Evolutionary conservation across 2,113 vertebrate species (phyloP).

Genomic region (Martes martes): DNA sequence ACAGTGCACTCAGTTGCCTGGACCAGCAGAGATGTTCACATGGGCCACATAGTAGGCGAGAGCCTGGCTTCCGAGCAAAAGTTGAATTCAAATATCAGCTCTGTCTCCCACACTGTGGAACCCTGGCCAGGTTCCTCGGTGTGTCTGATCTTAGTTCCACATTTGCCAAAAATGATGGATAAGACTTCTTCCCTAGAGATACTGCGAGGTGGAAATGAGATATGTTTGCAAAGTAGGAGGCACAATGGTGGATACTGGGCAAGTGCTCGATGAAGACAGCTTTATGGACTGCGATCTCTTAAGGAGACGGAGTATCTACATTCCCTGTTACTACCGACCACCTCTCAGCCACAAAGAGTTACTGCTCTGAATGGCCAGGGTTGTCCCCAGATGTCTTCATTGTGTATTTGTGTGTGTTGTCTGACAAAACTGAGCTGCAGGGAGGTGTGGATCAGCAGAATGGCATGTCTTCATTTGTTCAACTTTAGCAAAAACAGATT

Average conservation of each 20-base stretch:
- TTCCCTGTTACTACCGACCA: neutral
- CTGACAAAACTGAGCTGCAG: neutral
- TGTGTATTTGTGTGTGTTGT: neutral
- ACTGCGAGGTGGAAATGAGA: neutral
- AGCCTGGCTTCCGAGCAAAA: neutral
- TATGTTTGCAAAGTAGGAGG: neutral
- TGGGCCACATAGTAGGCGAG: accelerated
- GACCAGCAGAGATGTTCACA: neutral
- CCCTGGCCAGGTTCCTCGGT: neutral
- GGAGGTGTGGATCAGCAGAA: neutral
- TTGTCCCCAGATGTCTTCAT: neutral
- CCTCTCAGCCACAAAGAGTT: neutral
- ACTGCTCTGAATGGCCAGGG: neutral
- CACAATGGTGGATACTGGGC: neutral
- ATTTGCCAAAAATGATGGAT: neutral
- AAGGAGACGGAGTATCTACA: neutral
- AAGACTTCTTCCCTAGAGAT: neutral
- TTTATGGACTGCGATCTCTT: neutral
- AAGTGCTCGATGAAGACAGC: neutral
- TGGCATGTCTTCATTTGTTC: neutral
- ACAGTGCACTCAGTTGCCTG: neutral
- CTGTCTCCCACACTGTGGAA: neutral
- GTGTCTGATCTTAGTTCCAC: neutral
- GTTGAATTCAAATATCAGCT: neutral
- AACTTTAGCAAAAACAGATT: conserved; percentile 15